Evolutionary conservation across 2,797 vertebrate genomes (phyloP).

Genomic region (Mormyrus hasselquistii): DNA sequence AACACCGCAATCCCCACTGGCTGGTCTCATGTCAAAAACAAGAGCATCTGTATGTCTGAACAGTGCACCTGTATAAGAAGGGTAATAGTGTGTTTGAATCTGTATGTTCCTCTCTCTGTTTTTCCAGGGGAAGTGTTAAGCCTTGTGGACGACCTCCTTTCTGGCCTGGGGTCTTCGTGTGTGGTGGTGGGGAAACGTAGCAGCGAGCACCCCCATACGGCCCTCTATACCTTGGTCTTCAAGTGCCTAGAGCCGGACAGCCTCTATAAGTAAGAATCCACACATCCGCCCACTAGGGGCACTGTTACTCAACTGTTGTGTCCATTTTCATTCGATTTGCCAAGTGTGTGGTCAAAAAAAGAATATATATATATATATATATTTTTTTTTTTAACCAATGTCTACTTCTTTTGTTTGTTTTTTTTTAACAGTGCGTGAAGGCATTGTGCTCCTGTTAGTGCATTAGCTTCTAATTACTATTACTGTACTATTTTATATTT

Average conservation of each 20-base stretch:
- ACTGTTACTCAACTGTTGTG: background rate
- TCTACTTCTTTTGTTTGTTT: background rate
- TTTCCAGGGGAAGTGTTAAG: constrained; percentile 87
- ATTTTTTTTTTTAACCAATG: background rate
- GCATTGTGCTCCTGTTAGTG: background rate
- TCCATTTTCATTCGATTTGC: background rate
- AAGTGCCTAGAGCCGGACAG: constrained; percentile 98
- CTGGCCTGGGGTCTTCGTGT: constrained; percentile 86
- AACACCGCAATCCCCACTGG: background rate
- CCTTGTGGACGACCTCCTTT: constrained; percentile 89
- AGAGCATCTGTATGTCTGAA: background rate
- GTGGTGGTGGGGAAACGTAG: constrained; percentile 82
- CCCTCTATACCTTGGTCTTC: constrained; percentile 91
- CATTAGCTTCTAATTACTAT: background rate
- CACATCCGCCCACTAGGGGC: background rate
- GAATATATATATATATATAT: background rate
- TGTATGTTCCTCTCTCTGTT: constrained; percentile 13
- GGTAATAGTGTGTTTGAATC: background rate
- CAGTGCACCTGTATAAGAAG: background rate
- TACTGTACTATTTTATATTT: background rate
- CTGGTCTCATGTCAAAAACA: background rate
- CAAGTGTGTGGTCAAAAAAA: background rate
- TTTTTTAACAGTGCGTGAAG: background rate
- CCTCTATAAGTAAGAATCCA: constrained; percentile 88
- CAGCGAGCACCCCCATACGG: constrained; percentile 73